Evolutionary conservation across 1,140 invertebrate species (phyloP).

Genomic region (Oreohelix idahoensis): DNA sequence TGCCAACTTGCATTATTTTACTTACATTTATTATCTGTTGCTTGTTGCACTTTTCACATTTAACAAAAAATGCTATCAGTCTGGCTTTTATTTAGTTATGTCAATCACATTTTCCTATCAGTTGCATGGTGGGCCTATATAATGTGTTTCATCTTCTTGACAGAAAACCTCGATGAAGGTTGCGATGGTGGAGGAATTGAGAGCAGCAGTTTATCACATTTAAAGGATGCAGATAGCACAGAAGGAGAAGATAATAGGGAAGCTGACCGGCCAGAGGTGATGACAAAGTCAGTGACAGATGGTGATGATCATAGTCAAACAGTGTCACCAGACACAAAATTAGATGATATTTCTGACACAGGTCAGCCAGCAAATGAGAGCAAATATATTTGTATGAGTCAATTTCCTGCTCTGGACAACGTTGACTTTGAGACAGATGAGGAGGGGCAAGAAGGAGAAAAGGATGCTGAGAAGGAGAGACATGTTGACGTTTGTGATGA

Average conservation of each 20-base stretch:
- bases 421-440: constrained; percentile 31
- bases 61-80: too few species aligned
- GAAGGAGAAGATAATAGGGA: not conserved
- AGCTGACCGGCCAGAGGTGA: not conserved
- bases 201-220: not conserved
- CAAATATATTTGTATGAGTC: not conserved
- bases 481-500: not conserved
- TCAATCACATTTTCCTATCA: too few species aligned
- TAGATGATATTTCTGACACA: not conserved
- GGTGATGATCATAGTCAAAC: not conserved
- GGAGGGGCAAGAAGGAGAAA: constrained; percentile 6
- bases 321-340: not conserved
- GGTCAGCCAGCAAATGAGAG: not conserved
- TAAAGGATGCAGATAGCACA: not conserved
- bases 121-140: too few species aligned
- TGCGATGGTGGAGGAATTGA: not conserved
- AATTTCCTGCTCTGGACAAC: constrained; percentile 29
- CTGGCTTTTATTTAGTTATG: too few species aligned
- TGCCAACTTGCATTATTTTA: too few species aligned
- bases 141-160: too few species aligned
- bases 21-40: too few species aligned
- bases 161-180: not conserved
- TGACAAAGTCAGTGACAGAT: not conserved
- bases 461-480: not conserved
- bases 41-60: too few species aligned